Conservation (phyloP, 2,797 vertebrate genomes). For the Glyptemys insculpta region DNA sequence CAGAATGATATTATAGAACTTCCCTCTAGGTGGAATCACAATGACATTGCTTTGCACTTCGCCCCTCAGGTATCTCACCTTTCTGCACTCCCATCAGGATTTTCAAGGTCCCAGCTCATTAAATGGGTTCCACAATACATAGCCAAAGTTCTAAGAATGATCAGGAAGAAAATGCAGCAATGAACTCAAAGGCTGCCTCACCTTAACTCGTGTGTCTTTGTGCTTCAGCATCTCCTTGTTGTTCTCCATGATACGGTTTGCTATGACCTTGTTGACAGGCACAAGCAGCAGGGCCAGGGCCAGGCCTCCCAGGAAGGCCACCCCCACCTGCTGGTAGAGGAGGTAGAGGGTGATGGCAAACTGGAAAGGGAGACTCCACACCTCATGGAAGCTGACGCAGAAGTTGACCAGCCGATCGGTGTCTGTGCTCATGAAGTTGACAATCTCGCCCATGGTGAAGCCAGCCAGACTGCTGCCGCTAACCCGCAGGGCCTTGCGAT, state of each 20-base stretch:
- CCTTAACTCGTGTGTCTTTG: conserved; percentile 95
- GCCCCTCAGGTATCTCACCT: neutral
- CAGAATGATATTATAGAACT: neutral
- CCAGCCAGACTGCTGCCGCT: conserved; percentile 82
- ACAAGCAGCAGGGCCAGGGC: conserved; percentile 90
- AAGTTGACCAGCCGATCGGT: conserved; percentile 91
- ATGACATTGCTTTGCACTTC: neutral
- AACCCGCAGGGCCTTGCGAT: conserved; percentile 88
- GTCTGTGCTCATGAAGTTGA: conserved; percentile 96
- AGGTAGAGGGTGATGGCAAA: conserved; percentile 92
- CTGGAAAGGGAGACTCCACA: conserved; percentile 94
- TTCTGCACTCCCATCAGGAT: neutral
- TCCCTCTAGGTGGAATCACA: neutral
- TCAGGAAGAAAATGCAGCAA: rapidly evolving
- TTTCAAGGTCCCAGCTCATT: neutral
- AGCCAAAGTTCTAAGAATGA: rapidly evolving
- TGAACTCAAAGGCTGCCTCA: conserved; percentile 69
- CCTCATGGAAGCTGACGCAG: conserved; percentile 92
- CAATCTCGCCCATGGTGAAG: conserved; percentile 88
- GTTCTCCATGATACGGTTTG: conserved; percentile 89
- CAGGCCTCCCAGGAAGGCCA: conserved; percentile 92
- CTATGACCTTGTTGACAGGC: conserved; percentile 94
- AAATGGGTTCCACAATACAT: neutral
- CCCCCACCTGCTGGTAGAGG: conserved; percentile 92
- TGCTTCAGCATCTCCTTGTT: conserved; percentile 89